These are phyloP conservation scores for Watsonalla binaria DNA, from an alignment of 2,888 invertebrate species.

Conservation along the genomic window DNA sequence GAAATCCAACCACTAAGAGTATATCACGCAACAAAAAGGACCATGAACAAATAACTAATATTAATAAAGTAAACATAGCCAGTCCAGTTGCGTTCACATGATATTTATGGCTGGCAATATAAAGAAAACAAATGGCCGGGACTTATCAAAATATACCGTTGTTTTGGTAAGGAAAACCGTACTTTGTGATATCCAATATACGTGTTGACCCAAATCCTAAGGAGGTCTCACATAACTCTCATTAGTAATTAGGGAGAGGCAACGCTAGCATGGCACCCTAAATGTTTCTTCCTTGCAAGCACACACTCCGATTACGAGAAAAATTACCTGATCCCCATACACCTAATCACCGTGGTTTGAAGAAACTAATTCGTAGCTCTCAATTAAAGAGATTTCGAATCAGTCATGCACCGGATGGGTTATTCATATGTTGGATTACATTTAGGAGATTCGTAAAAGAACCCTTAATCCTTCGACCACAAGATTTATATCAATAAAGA, in stretches of 20 bases:
- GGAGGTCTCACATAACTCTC: neutral
- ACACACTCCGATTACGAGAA: too few relatives aligned
- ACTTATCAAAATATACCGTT: conserved; percentile 28
- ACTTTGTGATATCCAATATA: conserved; percentile 11
- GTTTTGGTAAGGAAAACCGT: conserved; percentile 28
- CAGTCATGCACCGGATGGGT: too few relatives aligned
- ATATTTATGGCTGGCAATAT: conserved; percentile 16
- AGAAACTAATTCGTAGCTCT: too few relatives aligned
- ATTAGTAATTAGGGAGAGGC: neutral
- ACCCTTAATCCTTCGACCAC: too few relatives aligned
- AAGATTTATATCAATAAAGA: too few relatives aligned
- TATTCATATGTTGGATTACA: too few relatives aligned
- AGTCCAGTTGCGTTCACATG: conserved; percentile 10
- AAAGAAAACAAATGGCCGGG: conserved; percentile 25
- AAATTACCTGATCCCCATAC: too few relatives aligned
- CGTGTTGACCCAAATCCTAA: neutral
- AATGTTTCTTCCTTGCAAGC: too few relatives aligned
- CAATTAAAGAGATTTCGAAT: too few relatives aligned
- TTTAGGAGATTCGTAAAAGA: too few relatives aligned
- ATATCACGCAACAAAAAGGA: neutral
- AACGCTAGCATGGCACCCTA: neutral
- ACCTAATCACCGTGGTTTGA: too few relatives aligned
- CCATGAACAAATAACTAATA: conserved; percentile 7
- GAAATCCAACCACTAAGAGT: neutral
- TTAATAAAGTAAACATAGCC: conserved; percentile 9